A percentile compares a stretch with the other conserved stretches of the same genome.
These are phyloP conservation scores for Dione vanillae DNA, from an alignment of 2,888 invertebrate species.

Conservation along the genomic window DNA sequence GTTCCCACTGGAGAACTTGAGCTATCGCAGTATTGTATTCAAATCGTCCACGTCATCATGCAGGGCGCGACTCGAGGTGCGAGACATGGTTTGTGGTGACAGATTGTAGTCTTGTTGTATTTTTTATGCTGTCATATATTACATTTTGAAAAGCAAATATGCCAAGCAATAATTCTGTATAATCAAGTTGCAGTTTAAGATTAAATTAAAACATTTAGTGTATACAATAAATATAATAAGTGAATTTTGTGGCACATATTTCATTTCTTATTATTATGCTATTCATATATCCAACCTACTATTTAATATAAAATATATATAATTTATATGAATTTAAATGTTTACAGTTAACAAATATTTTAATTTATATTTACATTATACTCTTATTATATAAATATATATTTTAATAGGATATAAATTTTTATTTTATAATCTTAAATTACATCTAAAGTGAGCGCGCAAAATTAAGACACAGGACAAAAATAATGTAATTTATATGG, in stretches of 20 bases:
- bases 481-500: conserved; percentile 45
- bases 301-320: too few species aligned
- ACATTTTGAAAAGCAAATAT: neutral
- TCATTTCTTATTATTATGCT: too few species aligned
- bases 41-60: conserved; percentile 70
- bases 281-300: too few species aligned
- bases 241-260: too few species aligned
- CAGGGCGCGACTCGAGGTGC: conserved; percentile 42
- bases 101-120: conserved; percentile 26
- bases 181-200: neutral
- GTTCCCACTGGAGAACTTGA: conserved; percentile 75
- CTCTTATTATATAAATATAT: too few species aligned
- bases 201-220: too few species aligned
- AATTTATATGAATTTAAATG: too few species aligned
- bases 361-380: too few species aligned
- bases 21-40: conserved; percentile 82
- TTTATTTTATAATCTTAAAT: conserved; percentile 4
- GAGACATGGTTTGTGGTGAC: conserved; percentile 37
- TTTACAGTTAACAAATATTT: too few species aligned
- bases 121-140: neutral
- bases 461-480: conserved; percentile 43
- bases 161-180: too few species aligned
- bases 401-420: neutral
- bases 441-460: conserved; percentile 4
- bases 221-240: neutral